phyloP scores from a whole-genome alignment of 2,888 invertebrate species.

The Napeogenes inachia region DNA sequence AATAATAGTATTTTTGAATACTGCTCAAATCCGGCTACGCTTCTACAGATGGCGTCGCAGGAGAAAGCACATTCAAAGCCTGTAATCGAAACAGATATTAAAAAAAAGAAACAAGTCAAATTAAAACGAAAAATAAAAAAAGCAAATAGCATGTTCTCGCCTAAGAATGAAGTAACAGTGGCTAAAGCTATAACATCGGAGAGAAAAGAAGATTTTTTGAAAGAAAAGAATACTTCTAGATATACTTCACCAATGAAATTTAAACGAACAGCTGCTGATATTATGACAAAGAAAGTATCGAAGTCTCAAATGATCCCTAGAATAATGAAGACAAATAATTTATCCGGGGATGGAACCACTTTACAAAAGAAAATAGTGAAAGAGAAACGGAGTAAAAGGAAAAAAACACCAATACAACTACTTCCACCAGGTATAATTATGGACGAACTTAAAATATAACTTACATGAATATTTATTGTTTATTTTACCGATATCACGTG shows the following conservation, averaged over 20 bases:
- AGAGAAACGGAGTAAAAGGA: constrained; percentile 38
- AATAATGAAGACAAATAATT: constrained; percentile 7
- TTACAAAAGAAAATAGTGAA: constrained; percentile 27
- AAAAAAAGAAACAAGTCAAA: constrained; percentile 25
- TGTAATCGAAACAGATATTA: constrained; percentile 18
- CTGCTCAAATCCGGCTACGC: not conserved
- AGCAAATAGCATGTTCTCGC: constrained; percentile 37
- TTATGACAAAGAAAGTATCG: constrained; percentile 13
- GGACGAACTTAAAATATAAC: constrained; percentile 7
- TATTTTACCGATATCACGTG: not conserved
- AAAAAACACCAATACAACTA: constrained; percentile 26
- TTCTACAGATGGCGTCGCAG: constrained; percentile 36
- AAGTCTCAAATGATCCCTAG: constrained; percentile 8
- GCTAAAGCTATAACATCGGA: constrained; percentile 34
- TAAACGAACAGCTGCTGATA: constrained; percentile 26
- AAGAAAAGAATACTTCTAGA: constrained; percentile 26
- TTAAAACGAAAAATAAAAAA: constrained; percentile 38
- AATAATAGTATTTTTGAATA: not conserved
- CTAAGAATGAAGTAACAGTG: constrained; percentile 19
- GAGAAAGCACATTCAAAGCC: constrained; percentile 24
- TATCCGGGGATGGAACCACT: constrained; percentile 4
- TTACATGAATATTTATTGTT: not conserved
- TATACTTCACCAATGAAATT: constrained; percentile 33
- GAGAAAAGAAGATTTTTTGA: constrained; percentile 25
- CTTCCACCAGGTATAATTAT: constrained; percentile 23